Evolutionary conservation across 2,797 vertebrate genomes (phyloP), one percentile per base, ranked within the genome.

Genomic region (Gila robusta): DNA sequence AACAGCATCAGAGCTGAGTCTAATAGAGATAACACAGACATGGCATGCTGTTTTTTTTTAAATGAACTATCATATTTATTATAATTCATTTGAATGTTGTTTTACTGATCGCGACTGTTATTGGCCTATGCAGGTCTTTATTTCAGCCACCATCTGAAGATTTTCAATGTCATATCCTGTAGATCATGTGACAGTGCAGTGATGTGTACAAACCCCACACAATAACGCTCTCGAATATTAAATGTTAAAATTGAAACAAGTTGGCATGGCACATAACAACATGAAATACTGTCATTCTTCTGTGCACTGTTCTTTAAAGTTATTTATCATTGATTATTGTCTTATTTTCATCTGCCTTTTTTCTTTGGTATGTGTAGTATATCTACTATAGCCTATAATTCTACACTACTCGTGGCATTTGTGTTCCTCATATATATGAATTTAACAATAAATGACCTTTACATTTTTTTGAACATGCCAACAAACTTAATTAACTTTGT

Each of bases 171-270:
- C 32, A 37, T 77, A 37, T n/a, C 17, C 32, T 32, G 14, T 21
- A 14, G 37, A 62, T 79, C 76, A 62, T 32, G 76, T 62, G 76
- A 79, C 23, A 37, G 49, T n/a, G 21, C 11, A 79, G 14, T 41
- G 76, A 39, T 1, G 74, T 37, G 74, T 77, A 17, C 73, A 56
- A 2, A 59, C 5, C 7, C 21, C 32, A 35, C 32, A 37, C 19
- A 32, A 17, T 35, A 70, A 72, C 41, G 26, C 3, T 19, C 7
- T 28, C 4, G 4, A 49, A 5, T 49, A 11, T 28, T 4, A 19
- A n/a, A 70, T 12, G 67, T 26, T 16, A 47, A 17, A 4, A 73
- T 17, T 16, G 6, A 44, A 12, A 44, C 41, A 44, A 1, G 9
- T 26, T 5, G 59, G n/a, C 7, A 47, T 47, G 14, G n/a, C 41